Conservation (phyloP, 1,140 invertebrate genomes). For the Microvelia longipes region DNA sequence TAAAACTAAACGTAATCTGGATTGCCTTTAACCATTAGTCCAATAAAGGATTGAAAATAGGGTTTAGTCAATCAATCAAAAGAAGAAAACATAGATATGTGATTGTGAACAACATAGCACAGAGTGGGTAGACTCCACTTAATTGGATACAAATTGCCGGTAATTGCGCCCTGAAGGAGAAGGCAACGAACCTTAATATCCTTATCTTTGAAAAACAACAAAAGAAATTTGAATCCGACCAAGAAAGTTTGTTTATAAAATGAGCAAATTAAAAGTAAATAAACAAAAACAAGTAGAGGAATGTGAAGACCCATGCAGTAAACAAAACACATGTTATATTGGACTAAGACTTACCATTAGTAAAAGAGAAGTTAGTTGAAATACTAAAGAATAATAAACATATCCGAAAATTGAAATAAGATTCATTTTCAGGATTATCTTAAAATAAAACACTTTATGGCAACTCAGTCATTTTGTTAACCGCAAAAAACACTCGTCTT, state of each 20-base stretch:
- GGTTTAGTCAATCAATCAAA: not conserved
- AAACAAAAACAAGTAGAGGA: too few species aligned
- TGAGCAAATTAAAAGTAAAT: not conserved
- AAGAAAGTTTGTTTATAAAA: not conserved
- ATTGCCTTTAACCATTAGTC: not conserved
- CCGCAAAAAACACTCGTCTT: not conserved
- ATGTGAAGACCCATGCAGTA: too few species aligned
- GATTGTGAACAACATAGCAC: not conserved
- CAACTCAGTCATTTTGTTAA: not conserved
- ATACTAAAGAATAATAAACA: not conserved
- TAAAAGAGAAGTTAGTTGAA: not conserved
- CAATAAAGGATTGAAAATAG: not conserved
- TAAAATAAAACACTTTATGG: not conserved
- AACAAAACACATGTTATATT: not conserved
- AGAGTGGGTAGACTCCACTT: not conserved
- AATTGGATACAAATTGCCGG: not conserved
- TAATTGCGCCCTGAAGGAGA: not conserved
- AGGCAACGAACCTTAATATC: not conserved
- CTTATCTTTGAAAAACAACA: not conserved
- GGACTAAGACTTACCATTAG: not conserved
- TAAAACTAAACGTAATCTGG: not conserved
- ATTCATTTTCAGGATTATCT: not conserved
- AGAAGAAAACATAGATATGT: not conserved
- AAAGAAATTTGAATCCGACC: not conserved
- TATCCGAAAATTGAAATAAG: not conserved